These are phyloP conservation scores for Choloepus hoffmanni DNA, from an alignment of 2,113 vertebrate genomes.

Conservation along the genomic window DNA sequence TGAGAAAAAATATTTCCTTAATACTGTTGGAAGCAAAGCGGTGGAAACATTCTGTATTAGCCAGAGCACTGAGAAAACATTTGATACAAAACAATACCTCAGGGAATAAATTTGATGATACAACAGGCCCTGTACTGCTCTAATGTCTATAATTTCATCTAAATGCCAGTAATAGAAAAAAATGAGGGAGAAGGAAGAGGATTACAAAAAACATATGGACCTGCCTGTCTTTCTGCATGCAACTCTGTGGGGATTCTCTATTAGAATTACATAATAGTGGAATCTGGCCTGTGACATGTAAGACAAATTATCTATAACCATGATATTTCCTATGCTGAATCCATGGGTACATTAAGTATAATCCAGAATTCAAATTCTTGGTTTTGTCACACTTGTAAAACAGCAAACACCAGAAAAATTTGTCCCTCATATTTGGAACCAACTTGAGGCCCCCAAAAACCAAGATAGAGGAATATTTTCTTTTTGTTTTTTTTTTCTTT, in stretches of 20 bases:
- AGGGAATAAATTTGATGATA: conserved; percentile 12
- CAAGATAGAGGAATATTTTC: neutral
- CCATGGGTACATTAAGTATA: neutral
- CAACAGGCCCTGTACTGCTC: neutral
- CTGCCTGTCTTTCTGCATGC: neutral
- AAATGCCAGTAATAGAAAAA: conserved; percentile 65
- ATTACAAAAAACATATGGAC: conserved; percentile 45
- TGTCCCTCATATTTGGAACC: conserved; percentile 48
- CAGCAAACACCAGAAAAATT: conserved; percentile 2
- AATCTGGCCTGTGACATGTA: conserved; percentile 45
- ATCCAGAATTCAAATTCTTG: neutral
- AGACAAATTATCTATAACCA: conserved; percentile 36
- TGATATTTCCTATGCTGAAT: conserved; percentile 51
- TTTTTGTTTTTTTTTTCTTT: neutral
- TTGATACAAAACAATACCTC: neutral
- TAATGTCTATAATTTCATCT: conserved; percentile 61
- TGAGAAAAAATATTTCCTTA: conserved; percentile 3
- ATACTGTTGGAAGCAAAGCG: conserved; percentile 2
- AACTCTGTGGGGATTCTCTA: conserved; percentile 39
- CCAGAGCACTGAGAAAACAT: conserved; percentile 30
- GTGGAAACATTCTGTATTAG: conserved; percentile 31
- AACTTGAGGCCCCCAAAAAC: neutral
- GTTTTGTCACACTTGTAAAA: conserved; percentile 17
- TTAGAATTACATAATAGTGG: neutral
- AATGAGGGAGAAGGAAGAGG: conserved; percentile 20